phyloP scores from a whole-genome alignment of 2,888 invertebrate species.

The Gymnosoma rotundatum region DNA sequence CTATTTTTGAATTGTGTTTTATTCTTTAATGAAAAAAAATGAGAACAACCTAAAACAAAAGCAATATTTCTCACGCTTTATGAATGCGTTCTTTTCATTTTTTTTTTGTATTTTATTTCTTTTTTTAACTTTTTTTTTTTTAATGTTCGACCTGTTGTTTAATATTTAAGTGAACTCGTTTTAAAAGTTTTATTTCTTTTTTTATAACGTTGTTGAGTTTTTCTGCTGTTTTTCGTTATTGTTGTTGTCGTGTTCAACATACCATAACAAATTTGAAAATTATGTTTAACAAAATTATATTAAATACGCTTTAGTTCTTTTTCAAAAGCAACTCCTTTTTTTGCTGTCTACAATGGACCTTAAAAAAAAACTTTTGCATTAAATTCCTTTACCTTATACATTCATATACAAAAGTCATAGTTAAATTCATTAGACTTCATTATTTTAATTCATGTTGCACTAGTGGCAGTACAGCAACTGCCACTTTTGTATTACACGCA shows the following conservation, averaged over 20 bases:
- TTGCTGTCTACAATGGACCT: slow-evolving; percentile 24
- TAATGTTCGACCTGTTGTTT: slow-evolving; percentile 55
- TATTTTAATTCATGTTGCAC: slow-evolving; percentile 52
- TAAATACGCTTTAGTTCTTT: slow-evolving; percentile 60
- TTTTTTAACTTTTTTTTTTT: slow-evolving; percentile 54
- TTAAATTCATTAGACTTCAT: slow-evolving; percentile 66
- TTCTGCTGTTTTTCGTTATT: slow-evolving; percentile 9
- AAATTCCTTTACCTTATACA: not conserved
- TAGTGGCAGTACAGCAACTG: not conserved
- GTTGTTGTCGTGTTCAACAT: slow-evolving; percentile 30
- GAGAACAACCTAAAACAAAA: slow-evolving; percentile 45
- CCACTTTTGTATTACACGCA: slow-evolving; percentile 49
- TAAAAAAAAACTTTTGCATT: slow-evolving; percentile 27
- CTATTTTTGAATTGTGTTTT: slow-evolving; percentile 33
- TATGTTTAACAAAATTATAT: slow-evolving; percentile 65
- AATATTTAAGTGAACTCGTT: slow-evolving; percentile 56
- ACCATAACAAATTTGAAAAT: slow-evolving; percentile 67
- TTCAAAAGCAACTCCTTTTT: slow-evolving; percentile 50
- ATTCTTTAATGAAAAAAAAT: slow-evolving; percentile 29
- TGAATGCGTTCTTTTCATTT: slow-evolving; percentile 42
- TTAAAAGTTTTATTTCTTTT: slow-evolving; percentile 1
- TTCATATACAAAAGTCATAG: slow-evolving; percentile 14
- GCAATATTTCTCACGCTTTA: slow-evolving; percentile 67
- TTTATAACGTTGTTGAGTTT: slow-evolving; percentile 14
- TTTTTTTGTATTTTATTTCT: slow-evolving; percentile 43